Conservation (phyloP, 1,140 invertebrate species). For the Megalopta genalis region DNA sequence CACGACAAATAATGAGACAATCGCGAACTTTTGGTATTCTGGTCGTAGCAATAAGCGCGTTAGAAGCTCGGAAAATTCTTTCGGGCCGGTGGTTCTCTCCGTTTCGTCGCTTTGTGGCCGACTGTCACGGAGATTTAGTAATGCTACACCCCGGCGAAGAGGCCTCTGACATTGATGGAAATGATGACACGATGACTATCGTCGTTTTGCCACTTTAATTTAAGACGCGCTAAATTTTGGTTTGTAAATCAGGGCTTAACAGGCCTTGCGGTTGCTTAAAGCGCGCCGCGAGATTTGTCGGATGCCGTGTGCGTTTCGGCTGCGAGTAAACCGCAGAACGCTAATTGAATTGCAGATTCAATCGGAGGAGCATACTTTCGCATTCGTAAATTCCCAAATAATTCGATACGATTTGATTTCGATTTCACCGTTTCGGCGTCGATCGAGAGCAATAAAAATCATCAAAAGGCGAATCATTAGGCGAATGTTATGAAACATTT, state of each 20-base stretch:
- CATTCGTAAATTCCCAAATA: not conserved
- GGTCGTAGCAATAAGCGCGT: not conserved
- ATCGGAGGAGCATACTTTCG: not conserved
- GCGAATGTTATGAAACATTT: not conserved
- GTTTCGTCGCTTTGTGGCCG: not conserved
- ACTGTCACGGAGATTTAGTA: conserved; percentile 38
- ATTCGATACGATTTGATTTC: too few species aligned
- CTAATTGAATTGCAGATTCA: conserved; percentile 43
- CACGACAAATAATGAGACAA: not conserved
- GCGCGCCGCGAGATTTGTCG: conserved; percentile 28
- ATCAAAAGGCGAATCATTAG: too few species aligned
- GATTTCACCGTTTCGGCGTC: too few species aligned
- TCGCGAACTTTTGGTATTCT: not conserved
- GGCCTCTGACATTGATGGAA: conserved; percentile 51
- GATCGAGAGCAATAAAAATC: too few species aligned
- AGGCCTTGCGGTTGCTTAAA: conserved; percentile 17
- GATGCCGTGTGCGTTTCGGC: conserved; percentile 21
- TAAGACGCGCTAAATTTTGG: conserved; percentile 52
- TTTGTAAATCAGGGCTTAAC: conserved; percentile 56
- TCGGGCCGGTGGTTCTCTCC: not conserved
- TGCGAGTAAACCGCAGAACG: conserved; percentile 7
- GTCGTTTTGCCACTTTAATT: conserved; percentile 51
- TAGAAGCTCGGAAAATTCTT: conserved; percentile 1
- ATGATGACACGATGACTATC: conserved; percentile 48
- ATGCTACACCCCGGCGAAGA: not conserved